Evolutionary conservation across 2,113 vertebrate species (phyloP), one percentile per base, ranked within the genome.

Genomic region (Reinhardtius hippoglossoides): DNA sequence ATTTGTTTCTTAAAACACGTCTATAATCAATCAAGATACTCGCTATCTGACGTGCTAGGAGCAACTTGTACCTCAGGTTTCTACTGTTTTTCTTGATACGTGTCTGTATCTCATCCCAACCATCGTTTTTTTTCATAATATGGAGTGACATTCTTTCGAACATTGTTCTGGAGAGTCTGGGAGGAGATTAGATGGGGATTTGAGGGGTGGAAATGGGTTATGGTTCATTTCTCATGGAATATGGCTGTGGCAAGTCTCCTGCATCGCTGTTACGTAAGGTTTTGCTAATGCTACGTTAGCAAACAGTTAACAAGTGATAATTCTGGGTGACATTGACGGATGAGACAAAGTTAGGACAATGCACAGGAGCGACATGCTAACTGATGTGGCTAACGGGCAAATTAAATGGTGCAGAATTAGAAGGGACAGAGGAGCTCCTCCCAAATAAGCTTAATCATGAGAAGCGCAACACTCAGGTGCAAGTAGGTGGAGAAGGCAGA

Each of bases 361-460:
- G 67, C 75, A 83, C 20, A 24, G 55, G 88, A 78, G 90, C 78
- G 27, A 74, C 91, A 91, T 87, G 91, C 91, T 81, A 80, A 73
- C 13, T 35, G 60, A 57, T 68, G 59, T 42, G 68, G 81, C 66
- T 54, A 40, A 52, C 4, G 58, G 64, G 64, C 70, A 63, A 56
- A 83, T 80, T 67, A 79, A 80, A 61, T 56, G 67, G 31, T 66
- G 77, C 56, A 72, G 69, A 87, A 9, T 95, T 93, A 95, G 87
- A 93, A 89, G 26, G 93, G 90, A 70, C 88, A 92, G 87, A 93
- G 64, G 3, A 94, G 72, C 84, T 94, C 94, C 87, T 94, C 94
- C 94, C 93, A 94, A 80, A 94, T 89, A 69, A 94, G 91, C 88
- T 93, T 93, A 92, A 92, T 77, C 78, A 93, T 85, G 82, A 95